Base-by-base conservation (phyloP, 1,140 invertebrate genomes). In the Sycophaga agraensis region DNA sequence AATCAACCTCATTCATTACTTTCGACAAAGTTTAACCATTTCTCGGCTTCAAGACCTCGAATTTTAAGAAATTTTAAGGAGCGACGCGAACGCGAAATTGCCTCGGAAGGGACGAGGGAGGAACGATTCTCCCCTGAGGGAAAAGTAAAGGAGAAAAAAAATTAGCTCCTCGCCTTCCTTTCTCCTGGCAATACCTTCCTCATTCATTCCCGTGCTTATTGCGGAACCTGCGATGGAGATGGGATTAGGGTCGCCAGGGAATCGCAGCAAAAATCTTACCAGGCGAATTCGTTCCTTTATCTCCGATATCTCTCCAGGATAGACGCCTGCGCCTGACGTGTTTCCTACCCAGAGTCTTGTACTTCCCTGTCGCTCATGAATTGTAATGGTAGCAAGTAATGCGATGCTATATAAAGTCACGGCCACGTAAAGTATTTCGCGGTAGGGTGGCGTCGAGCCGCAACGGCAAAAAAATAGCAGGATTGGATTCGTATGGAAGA, bases 261-360 rank as follows among this genome's bases (percentile, higher is more conserved):
- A 45, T 56, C 17, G 22, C 17, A n/a, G n/a, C n/a, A 22, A 56
- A 45, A 43, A 56, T 56, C 40, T 56, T 26, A 34, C 2, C 11
- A 12, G 16, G 16, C 11, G 21, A 56, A 56, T 45, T 35, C 40
- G 16, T 34, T 51, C 9, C 2, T 37, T 11, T 42, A 22, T 45
- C 28, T 35, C 35, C 26, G 26, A 56, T 56, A 56, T 56, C 34
- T 17, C 16, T 14, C 8, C 16, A 2, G 14, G 17, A n/a, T 2
- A 49, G 9, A 49, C 24, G n/a, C 22, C 24, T 53, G 40, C 19
- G 9, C 21, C 39, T 35, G 24, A 14, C 16, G 16, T 39, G 16
- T 39, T 45, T 55, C 16, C 26, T n/a, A 14, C 19, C 24, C 45
- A 19, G 4, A 16, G 8, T 22, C 45, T 58, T 50, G n/a, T 59